These are phyloP conservation scores for Ganaspis brasiliensis DNA, from an alignment of 2,888 invertebrate genomes.

Conservation along the genomic window DNA sequence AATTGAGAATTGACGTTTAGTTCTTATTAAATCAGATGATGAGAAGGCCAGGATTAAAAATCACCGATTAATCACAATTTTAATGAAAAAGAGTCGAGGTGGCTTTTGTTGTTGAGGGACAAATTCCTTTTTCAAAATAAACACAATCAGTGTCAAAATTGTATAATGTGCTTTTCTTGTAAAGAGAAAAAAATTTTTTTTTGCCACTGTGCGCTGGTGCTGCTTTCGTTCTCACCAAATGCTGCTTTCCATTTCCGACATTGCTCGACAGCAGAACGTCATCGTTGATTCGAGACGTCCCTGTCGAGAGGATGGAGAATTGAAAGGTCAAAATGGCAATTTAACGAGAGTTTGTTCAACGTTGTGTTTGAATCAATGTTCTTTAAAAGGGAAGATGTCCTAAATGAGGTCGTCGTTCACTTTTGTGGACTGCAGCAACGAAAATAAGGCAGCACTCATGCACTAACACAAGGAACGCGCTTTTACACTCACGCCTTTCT, in stretches of 20 bases:
- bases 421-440: conserved; percentile 26
- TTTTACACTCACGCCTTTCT: conserved; percentile 39
- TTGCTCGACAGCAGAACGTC: conserved; percentile 17
- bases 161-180: conserved; percentile 4
- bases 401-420: conserved; percentile 36
- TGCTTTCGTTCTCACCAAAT: neutral
- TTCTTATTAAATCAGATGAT: conserved; percentile 12
- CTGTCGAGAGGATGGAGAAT: neutral
- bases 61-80: too few relatives aligned
- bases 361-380: neutral
- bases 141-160: neutral
- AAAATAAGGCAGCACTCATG: conserved; percentile 36
- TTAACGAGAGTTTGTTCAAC: neutral
- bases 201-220: conserved; percentile 20
- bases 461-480: conserved; percentile 34
- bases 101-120: too few relatives aligned
- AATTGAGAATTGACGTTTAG: conserved; percentile 18
- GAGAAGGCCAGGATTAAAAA: neutral
- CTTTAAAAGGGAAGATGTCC: neutral
- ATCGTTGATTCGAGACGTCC: neutral
- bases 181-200: conserved; percentile 17
- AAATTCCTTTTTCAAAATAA: neutral
- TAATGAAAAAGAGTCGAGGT: neutral
- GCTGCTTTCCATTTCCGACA: conserved; percentile 38
- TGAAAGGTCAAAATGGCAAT: neutral